Evolutionary conservation across 2,113 vertebrate species (phyloP).

Genomic region (Phalacrocorax pelagicus): DNA sequence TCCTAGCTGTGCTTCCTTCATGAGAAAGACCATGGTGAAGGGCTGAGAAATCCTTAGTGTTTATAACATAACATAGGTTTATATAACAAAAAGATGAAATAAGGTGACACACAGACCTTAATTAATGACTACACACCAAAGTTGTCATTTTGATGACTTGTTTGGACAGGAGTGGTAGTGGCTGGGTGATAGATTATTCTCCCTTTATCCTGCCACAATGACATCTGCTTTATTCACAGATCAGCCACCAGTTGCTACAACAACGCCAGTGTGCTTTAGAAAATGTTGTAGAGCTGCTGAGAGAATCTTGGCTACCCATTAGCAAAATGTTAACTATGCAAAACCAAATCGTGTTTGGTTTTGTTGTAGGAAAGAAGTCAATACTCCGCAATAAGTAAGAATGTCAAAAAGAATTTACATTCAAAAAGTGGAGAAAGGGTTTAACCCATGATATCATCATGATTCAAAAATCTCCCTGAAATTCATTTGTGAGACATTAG

Average conservation of each 20-base stretch:
- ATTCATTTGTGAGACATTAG: conserved; percentile 63
- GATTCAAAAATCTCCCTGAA: conserved; percentile 74
- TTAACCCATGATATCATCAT: conserved; percentile 81
- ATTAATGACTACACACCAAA: conserved; percentile 69
- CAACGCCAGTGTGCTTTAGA: conserved; percentile 81
- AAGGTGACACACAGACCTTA: conserved; percentile 32
- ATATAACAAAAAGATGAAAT: conserved; percentile 57
- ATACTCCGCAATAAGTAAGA: conserved; percentile 75
- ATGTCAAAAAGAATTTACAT: conserved; percentile 86
- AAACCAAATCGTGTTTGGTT: conserved; percentile 83
- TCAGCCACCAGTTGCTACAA: conserved; percentile 84
- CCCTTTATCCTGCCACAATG: conserved; percentile 72
- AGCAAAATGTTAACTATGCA: conserved; percentile 90
- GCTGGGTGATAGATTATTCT: conserved; percentile 84
- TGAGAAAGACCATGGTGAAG: background rate
- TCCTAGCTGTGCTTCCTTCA: conserved; percentile 1
- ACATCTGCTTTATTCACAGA: conserved; percentile 90
- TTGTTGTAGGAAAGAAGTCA: conserved; percentile 80
- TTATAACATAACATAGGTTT: conserved; percentile 11
- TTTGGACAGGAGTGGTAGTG: conserved; percentile 79
- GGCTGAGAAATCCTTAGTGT: background rate
- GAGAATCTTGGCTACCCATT: conserved; percentile 82
- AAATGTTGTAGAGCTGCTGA: conserved; percentile 85
- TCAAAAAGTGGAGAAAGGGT: conserved; percentile 74
- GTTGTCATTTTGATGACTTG: conserved; percentile 84